Evolutionary conservation across 2,797 vertebrate genomes (phyloP), one percentile per base, ranked within the genome.

Genomic region (Carcharodon carcharias): DNA sequence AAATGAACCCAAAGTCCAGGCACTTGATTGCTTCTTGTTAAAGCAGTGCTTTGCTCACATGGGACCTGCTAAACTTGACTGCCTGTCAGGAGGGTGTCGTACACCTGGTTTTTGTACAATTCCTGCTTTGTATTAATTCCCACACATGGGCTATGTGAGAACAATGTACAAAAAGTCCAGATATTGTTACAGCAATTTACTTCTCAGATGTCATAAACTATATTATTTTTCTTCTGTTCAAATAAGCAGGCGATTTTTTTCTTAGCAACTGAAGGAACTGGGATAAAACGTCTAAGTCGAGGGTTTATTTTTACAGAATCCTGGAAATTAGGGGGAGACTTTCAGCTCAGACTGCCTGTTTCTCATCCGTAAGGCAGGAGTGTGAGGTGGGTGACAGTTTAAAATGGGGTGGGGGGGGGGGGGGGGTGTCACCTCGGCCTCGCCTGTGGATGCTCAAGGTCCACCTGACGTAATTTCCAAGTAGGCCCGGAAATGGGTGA

Each of bases 11-110:
- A 71, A 71, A 35, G 71, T 77, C 94, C 94, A 11, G 7, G 8
- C 14, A n/a, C 50, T 95, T 95, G 94, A 95, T 95, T 95, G 94
- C 94, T 56, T 58, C 94, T 95, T 95, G 50, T 71, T 95, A 73
- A 77, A 95, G 45, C 69, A 73, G 31, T n/a, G 93, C n/a, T 54
- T 45, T 7, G 45, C 28, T 95, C 94, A 95, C 50, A 58, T 56
- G 69, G 69, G 69, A 77, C 69, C 69, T 21, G 14, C 69, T 77
- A 77, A 95, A 56, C 54, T n/a, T 35, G 71, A 58, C 94, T n/a
- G 94, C 77, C 69, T 77, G 69, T 77, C 94, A 95, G 26, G 28
- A 95, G 69, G 69, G 94, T 56, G 69, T 58, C 31, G 31, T 40
- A 58, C 94, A 95, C 94, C 94, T 95, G 94, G 31, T 95, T 95